Evolutionary conservation across 2,888 invertebrate species (phyloP).

Genomic region (Ochropacha duplaris): DNA sequence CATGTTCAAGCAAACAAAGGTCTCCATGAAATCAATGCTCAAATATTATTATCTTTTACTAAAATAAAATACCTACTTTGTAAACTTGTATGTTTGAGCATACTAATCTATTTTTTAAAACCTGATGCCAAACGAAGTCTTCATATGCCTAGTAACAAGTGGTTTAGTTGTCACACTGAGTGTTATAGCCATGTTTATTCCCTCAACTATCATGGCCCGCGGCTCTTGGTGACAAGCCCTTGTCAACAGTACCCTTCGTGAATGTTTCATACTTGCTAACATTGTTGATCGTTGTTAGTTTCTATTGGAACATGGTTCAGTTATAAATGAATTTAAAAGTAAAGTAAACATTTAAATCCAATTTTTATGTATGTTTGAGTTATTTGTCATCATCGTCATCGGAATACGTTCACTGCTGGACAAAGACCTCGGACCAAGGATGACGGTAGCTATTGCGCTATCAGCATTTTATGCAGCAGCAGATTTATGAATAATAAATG

Average conservation of each 20-base stretch:
- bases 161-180: slow-evolving; percentile 18
- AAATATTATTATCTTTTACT: too few relatives aligned
- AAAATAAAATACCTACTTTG: too few relatives aligned
- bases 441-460: too few relatives aligned
- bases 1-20: too few relatives aligned
- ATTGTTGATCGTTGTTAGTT: neutral
- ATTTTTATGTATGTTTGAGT: neutral
- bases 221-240: slow-evolving; percentile 52
- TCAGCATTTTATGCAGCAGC: too few relatives aligned
- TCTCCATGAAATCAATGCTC: too few relatives aligned
- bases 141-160: slow-evolving; percentile 6
- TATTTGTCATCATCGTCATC: neutral
- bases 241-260: slow-evolving; percentile 42
- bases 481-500: neutral
- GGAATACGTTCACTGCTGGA: too few relatives aligned
- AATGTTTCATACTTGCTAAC: slow-evolving; percentile 38
- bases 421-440: too few relatives aligned
- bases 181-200: slow-evolving; percentile 33
- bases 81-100: neutral
- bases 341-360: too few relatives aligned
- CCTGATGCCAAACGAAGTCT: neutral
- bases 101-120: neutral
- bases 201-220: slow-evolving; percentile 50
- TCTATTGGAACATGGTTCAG: neutral
- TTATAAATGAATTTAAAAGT: neutral